Evolutionary conservation across 2,113 vertebrate genomes (phyloP), one percentile per base, ranked within the genome.

Genomic region (Oreotrochilus melanogaster): DNA sequence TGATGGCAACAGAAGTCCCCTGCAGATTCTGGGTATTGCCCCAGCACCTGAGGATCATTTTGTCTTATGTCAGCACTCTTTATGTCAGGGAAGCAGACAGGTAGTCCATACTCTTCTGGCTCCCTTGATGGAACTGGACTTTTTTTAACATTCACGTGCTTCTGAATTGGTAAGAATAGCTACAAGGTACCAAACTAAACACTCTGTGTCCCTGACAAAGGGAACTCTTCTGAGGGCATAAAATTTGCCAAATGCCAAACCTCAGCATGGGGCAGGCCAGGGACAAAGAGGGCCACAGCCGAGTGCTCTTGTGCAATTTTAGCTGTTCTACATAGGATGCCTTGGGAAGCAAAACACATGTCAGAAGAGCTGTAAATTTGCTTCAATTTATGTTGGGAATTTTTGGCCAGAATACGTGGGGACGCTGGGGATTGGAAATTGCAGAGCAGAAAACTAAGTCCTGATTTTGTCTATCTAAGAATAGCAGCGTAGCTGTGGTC

Each of bases 391-490:
- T 92, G 90, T 64, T 94, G 92, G 88, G 91, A 95, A 88, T 84
- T 94, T 92, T 83, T 90, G 57, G 79, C 94, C 0, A 0, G 88
- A 73, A 80, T 90, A 80, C 1, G 0, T 80, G 79, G 75, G 75
- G 91, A 92, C 86, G 1, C 60, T 93, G 84, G 91, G 88, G 79
- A 94, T 17, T 95, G 91, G 61, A 86, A 90, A 79, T 28, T 93
- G 82, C 82, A 54, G 67, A 82, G 70, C 74, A 75, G 45, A 50
- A 45, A 94, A 76, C 78, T 45, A 43, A 70, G 76, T 86, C 78
- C 84, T 88, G 89, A 37, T 91, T 95, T 87, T 93, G 93, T 88
- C 94, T 94, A 16, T 92, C 95, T 96, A 95, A 96, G 96, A 93
- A 96, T 93, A 94, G 92, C 85, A 80, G 74, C 11, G 74, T 51